These are phyloP conservation scores for Sipunculus nudus DNA, from an alignment of 2,888 invertebrate species.

Conservation along the genomic window DNA sequence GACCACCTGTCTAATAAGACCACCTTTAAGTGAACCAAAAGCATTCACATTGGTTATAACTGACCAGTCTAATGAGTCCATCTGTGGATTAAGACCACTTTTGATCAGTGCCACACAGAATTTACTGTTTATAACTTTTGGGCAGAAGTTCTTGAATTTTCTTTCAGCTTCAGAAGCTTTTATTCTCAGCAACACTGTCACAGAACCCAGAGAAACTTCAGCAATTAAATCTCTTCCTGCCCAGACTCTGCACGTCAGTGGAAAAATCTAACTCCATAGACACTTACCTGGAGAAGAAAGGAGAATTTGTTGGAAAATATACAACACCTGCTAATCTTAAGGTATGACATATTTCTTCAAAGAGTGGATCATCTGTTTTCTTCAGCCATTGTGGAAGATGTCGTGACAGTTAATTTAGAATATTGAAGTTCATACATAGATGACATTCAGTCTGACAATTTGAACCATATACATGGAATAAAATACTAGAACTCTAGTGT, in stretches of 20 bases:
- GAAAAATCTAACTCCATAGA: conserved; percentile 1
- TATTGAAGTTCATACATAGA: too few species aligned
- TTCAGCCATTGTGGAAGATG: neutral
- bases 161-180: conserved; percentile 78
- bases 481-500: too few species aligned
- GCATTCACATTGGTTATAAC: too few species aligned
- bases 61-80: too few species aligned
- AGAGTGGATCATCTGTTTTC: neutral
- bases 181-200: conserved; percentile 97
- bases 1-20: too few species aligned
- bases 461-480: too few species aligned
- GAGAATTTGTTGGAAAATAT: conserved; percentile 74
- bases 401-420: neutral
- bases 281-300: conserved; percentile 9
- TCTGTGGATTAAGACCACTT: too few species aligned
- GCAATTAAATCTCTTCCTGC: conserved; percentile 87
- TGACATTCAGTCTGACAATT: too few species aligned
- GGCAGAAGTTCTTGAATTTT: too few species aligned
- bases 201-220: conserved; percentile 96
- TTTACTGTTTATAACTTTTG: too few species aligned
- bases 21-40: too few species aligned
- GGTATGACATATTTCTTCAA: conserved; percentile 48
- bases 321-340: conserved; percentile 72
- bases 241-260: conserved; percentile 81
- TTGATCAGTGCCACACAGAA: too few species aligned